Base-by-base conservation (phyloP, 2,888 invertebrate species). In the Lomographa bimaculata region DNA sequence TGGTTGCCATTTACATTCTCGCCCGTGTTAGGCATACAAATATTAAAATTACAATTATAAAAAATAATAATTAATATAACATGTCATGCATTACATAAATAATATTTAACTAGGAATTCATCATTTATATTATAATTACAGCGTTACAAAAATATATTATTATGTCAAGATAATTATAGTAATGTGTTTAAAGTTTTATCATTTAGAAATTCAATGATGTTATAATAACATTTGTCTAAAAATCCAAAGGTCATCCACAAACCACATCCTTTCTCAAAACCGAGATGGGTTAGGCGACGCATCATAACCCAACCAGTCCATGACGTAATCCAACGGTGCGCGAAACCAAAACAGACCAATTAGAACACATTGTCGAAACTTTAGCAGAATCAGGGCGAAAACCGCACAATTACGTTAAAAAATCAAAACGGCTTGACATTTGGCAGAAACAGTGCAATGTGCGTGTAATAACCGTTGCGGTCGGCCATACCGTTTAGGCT, bases 321-420 rank as follows among this genome's bases (percentile, higher is more conserved):
- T 30, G 5, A 14, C 29, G 28, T 30, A 28, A 39, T 29, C 8
- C 44, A 45, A 35, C 40, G 33, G 41, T 38, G 46, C 58, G 53
- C 48, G 48, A 48, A 51, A 49, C 57, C 54, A 47, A 49, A 55
- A 42, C 32, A 41, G 37, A 27, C 41, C 62, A 67, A 65, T 67
- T 67, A 85, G 67, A 79, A 67, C 85, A 85, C 69, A 85, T 83
- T 85, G 83, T 80, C 67, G 61, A 64, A 66, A 57, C 46, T 54
- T 37, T 18, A 34, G 21, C 34, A 8, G 35, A 43, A 51, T 50
- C 45, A 69, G 50, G 50, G 44, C 51, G 49, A 60, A 62, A 60
- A 68, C 64, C 62, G 58, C 66, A 54, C 55, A 57, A 57, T 61
- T 62, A 58, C 64, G 54, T 33, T 57, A 54, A 64, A 68, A 64